A percentile compares a stretch with the other conserved stretches of the same genome.
Conservation (phyloP, 1,140 invertebrate species). For the Aphis craccivora region DNA sequence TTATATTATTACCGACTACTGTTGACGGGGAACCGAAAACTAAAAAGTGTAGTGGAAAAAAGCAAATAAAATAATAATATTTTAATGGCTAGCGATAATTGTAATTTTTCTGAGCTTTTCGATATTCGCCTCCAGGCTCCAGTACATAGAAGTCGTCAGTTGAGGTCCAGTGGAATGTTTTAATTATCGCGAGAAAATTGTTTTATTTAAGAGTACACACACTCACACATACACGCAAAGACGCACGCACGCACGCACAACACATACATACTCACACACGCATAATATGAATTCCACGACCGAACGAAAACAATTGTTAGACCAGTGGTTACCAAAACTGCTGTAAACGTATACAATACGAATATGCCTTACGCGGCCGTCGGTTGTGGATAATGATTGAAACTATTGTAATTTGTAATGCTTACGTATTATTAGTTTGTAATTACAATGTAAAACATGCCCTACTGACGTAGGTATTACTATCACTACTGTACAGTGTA, state of each 20-base stretch:
- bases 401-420: not conserved
- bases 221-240: not conserved
- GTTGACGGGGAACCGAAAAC: not conserved
- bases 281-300: slow-evolving; percentile 31
- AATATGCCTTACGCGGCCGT: not conserved
- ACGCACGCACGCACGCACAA: not conserved
- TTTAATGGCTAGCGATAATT: not conserved
- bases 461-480: not conserved
- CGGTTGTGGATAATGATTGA: not conserved
- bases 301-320: slow-evolving; percentile 44
- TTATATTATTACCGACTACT: not conserved
- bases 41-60: too few species aligned
- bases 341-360: not conserved
- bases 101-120: not conserved
- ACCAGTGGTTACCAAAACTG: slow-evolving; percentile 35
- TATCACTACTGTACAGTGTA: not conserved
- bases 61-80: not conserved
- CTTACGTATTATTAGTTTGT: not conserved
- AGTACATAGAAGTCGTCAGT: not conserved
- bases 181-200: slow-evolving; percentile 45
- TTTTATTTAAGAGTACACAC: slow-evolving; percentile 48
- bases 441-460: not conserved
- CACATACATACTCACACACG: not conserved
- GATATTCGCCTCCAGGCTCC: not conserved
- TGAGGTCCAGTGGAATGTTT: slow-evolving; percentile 39